These are phyloP conservation scores for Deroplatys truncata DNA, from an alignment of 2,888 invertebrate species.

Conservation along the genomic window DNA sequence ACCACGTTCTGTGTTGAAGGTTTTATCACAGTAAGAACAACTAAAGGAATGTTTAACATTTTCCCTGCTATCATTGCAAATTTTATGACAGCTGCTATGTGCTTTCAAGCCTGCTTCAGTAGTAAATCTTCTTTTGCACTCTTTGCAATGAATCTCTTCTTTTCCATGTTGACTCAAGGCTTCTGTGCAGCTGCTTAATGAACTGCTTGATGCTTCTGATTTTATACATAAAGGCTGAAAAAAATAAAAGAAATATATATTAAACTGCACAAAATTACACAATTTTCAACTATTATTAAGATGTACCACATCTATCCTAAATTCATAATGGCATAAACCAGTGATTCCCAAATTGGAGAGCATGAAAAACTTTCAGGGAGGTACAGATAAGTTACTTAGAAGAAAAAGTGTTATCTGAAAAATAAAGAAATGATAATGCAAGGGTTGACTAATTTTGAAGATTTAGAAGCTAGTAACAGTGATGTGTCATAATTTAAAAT, in stretches of 20 bases:
- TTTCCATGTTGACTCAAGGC: background rate
- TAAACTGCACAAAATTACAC: too few relatives aligned
- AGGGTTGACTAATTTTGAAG: too few relatives aligned
- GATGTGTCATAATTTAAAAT: too few relatives aligned
- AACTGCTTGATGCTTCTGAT: background rate
- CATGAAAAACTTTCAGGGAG: too few relatives aligned
- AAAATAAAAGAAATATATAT: background rate
- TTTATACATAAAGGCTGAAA: background rate
- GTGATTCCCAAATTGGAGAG: too few relatives aligned
- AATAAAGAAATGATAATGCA: too few relatives aligned
- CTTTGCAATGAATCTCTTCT: background rate
- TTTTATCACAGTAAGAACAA: background rate
- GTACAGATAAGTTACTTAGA: too few relatives aligned
- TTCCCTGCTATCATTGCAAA: background rate
- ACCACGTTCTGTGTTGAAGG: background rate
- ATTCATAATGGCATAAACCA: too few relatives aligned
- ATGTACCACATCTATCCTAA: too few relatives aligned
- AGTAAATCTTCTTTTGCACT: background rate
- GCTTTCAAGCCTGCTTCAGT: background rate
- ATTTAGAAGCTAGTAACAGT: too few relatives aligned
- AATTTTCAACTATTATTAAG: too few relatives aligned
- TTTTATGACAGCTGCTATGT: background rate
- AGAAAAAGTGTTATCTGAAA: too few relatives aligned
- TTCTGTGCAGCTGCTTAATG: background rate
- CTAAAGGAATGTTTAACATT: background rate